Percentiles rank a stretch among this genome's conserved stretches.
phyloP scores from a whole-genome alignment of 2,113 vertebrate genomes.

The Bucco capensis region DNA sequence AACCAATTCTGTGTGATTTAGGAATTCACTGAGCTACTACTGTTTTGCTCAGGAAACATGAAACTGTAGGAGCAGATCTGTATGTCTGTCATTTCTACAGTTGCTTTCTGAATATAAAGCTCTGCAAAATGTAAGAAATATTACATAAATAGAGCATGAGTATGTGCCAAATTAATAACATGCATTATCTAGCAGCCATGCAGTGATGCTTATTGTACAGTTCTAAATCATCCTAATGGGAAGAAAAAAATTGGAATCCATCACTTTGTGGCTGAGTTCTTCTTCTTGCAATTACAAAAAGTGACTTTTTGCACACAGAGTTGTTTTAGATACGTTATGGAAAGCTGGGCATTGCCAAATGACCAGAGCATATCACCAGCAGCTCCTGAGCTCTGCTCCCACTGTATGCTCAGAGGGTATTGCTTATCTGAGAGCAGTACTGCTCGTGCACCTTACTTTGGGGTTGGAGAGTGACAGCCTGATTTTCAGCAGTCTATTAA shows the following conservation, averaged over 20 bases:
- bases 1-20: background rate
- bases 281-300: conserved; percentile 9
- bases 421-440: background rate
- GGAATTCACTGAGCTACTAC: background rate
- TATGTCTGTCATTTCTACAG: background rate
- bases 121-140: conserved; percentile 10
- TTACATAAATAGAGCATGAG: conserved; percentile 14
- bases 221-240: conserved; percentile 42
- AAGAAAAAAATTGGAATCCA: conserved; percentile 26
- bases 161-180: conserved; percentile 42
- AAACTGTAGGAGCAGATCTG: background rate
- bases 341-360: background rate
- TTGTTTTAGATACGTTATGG: background rate
- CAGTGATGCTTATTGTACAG: conserved; percentile 20
- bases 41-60: background rate
- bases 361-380: background rate
- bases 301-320: background rate
- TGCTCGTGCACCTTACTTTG: background rate
- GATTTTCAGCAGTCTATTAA: background rate
- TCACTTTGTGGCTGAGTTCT: conserved; percentile 6
- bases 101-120: background rate
- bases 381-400: background rate
- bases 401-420: background rate
- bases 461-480: background rate
- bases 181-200: conserved; percentile 33